Conservation (phyloP, 2,888 invertebrate species). For the Drosophila leonis region DNA sequence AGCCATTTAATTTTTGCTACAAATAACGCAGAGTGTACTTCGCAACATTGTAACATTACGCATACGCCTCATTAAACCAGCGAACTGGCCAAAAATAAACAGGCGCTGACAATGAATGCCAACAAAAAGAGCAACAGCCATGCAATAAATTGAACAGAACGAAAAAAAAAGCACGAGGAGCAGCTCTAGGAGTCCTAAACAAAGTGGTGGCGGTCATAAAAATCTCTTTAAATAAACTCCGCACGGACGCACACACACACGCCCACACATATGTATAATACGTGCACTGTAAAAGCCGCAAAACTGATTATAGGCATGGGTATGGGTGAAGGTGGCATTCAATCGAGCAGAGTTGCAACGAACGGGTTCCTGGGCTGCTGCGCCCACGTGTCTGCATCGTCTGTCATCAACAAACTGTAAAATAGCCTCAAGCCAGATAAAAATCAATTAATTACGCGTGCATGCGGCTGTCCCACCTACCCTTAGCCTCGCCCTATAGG, state of each 20-base stretch:
- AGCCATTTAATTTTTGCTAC: slow-evolving; percentile 19
- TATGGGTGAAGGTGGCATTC: slow-evolving; percentile 2
- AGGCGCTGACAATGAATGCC: slow-evolving; percentile 42
- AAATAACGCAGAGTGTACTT: slow-evolving; percentile 14
- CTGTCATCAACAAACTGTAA: slow-evolving; percentile 82
- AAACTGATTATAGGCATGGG: slow-evolving; percentile 30
- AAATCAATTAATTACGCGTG: slow-evolving; percentile 84
- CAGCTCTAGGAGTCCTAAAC: slow-evolving; percentile 30
- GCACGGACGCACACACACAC: slow-evolving; percentile 25
- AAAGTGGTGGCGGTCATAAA: slow-evolving; percentile 63
- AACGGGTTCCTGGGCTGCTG: slow-evolving; percentile 22
- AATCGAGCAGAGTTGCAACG: not conserved
- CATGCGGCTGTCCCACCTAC: slow-evolving; percentile 59
- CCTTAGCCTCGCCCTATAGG: slow-evolving; percentile 28
- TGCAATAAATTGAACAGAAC: slow-evolving; percentile 34
- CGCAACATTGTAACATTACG: slow-evolving; percentile 55
- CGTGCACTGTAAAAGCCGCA: slow-evolving; percentile 23
- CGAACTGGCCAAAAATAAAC: slow-evolving; percentile 57
- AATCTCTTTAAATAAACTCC: slow-evolving; percentile 76
- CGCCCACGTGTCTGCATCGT: slow-evolving; percentile 68
- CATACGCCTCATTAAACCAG: slow-evolving; percentile 63
- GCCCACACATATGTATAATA: not conserved
- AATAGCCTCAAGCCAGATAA: slow-evolving; percentile 84
- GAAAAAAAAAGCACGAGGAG: slow-evolving; percentile 11
- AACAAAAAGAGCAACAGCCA: slow-evolving; percentile 23